Base-by-base conservation (phyloP, 2,888 invertebrate genomes). In the Erebia palarica region DNA sequence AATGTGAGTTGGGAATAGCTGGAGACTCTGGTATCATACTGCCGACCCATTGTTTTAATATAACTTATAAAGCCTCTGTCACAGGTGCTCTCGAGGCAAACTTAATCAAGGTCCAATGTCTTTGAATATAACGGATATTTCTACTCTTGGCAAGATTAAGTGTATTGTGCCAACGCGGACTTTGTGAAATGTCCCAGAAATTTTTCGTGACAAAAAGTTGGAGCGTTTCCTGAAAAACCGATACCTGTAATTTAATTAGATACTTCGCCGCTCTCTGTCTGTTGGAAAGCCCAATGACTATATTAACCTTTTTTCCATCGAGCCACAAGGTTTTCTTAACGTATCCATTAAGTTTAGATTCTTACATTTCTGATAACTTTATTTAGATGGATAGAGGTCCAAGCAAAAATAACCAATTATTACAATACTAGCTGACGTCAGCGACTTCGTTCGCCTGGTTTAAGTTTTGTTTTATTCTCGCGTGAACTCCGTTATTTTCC, bases 101-200 rank as follows among this genome's bases (percentile, higher is more conserved):
- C 65, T 70, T 70, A 73, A 72, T 71, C 70, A 74, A 65, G 74
- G 68, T 68, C 59, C 68, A 68, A 65, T 61, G 70, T 70, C 72
- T 65, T 70, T 70, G 70, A 57, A 68, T 61, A 70, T 68, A 74
- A 72, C 72, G 72, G 72, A 74, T 74, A 74, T 72, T 74, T 65
- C 70, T 11, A 27, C 65, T 60, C 49, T 60, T 53, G 69, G 60
- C 57, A 60, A 60, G 57, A 70, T 73, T 70, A 74, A 65, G 69
- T 70, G 67, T 42, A 36, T 42, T 42, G 42, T 16, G 53, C 14
- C 55, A 55, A 36, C 27, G 27, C n/a, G 21, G 61, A 8, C n/a
- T 9, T 59, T n/a, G 42, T 3, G 10, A 36, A 36, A 36, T 59
- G 14, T 36, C 42, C 3, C n/a, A 36, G n/a, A 47, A 47, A n/a